Conservation (phyloP, 2,888 invertebrate genomes). For the Ypsolopha sequella region DNA sequence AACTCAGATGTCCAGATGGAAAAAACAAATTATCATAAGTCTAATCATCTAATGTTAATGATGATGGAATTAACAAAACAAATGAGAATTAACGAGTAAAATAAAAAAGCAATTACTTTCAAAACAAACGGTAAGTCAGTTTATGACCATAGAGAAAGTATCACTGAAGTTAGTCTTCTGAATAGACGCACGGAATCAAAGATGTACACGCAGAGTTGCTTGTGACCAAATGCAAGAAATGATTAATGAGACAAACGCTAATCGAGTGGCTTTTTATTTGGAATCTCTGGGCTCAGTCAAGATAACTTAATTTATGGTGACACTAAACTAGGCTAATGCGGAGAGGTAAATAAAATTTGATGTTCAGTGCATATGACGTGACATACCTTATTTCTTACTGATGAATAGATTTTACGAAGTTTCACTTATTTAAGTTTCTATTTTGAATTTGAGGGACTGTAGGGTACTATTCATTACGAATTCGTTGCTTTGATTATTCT, state of each 20-base stretch:
- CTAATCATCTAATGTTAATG: background rate
- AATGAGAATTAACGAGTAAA: background rate
- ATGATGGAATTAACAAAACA: background rate
- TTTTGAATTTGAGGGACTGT: too few relatives aligned
- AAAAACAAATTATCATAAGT: too few relatives aligned
- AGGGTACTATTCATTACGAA: too few relatives aligned
- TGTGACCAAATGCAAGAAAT: slow-evolving; percentile 51
- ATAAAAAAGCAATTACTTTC: slow-evolving; percentile 35
- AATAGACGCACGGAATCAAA: background rate
- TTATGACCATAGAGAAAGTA: slow-evolving; percentile 11
- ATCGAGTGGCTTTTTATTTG: slow-evolving; percentile 49
- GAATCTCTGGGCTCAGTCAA: slow-evolving; percentile 33
- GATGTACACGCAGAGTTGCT: slow-evolving; percentile 8
- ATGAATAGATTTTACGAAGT: background rate
- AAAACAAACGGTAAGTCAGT: slow-evolving; percentile 7
- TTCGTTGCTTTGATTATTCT: too few relatives aligned
- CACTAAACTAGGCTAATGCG: slow-evolving; percentile 49
- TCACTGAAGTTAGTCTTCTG: background rate
- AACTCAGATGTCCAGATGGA: too few relatives aligned
- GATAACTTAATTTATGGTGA: slow-evolving; percentile 31
- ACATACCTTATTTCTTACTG: background rate
- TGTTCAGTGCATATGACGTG: background rate
- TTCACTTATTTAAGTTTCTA: too few relatives aligned
- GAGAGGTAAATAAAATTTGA: slow-evolving; percentile 11
- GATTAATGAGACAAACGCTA: slow-evolving; percentile 52